Percentiles rank a stretch among this genome's conserved stretches.
phyloP scores from a whole-genome alignment of 2,888 invertebrate genomes.

The Elegia similella region DNA sequence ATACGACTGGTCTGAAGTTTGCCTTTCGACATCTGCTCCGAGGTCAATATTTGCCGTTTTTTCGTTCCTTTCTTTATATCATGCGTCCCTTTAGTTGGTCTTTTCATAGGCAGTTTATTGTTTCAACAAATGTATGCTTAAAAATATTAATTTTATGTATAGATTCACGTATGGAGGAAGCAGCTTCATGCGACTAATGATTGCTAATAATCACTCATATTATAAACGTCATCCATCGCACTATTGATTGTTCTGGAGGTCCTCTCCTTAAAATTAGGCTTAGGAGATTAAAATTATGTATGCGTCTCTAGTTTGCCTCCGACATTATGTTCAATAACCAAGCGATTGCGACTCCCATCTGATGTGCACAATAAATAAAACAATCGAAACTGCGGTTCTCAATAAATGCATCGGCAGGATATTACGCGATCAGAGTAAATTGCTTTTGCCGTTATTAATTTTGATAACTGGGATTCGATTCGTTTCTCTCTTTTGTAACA shows the following conservation, averaged over 20 bases:
- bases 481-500: slow-evolving; percentile 80
- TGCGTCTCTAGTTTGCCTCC: background rate
- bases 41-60: slow-evolving; percentile 78
- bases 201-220: too few relatives aligned
- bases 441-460: slow-evolving; percentile 78
- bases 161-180: too few relatives aligned
- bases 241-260: too few relatives aligned
- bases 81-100: slow-evolving; percentile 44
- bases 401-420: slow-evolving; percentile 67
- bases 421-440: slow-evolving; percentile 75
- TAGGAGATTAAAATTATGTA: too few relatives aligned
- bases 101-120: slow-evolving; percentile 43
- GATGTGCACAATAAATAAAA: slow-evolving; percentile 52
- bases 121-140: slow-evolving; percentile 27
- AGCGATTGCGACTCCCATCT: slow-evolving; percentile 19
- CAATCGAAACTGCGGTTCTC: slow-evolving; percentile 52
- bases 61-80: slow-evolving; percentile 56
- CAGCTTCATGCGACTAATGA: too few relatives aligned
- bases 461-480: slow-evolving; percentile 79
- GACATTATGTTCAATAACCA: background rate
- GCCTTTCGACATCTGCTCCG: slow-evolving; percentile 76
- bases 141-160: slow-evolving; percentile 26
- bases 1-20: slow-evolving; percentile 67
- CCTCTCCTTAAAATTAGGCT: too few relatives aligned
- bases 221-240: too few relatives aligned